Base-by-base conservation (phyloP, 2,113 vertebrate genomes). In the Alces alces region DNA sequence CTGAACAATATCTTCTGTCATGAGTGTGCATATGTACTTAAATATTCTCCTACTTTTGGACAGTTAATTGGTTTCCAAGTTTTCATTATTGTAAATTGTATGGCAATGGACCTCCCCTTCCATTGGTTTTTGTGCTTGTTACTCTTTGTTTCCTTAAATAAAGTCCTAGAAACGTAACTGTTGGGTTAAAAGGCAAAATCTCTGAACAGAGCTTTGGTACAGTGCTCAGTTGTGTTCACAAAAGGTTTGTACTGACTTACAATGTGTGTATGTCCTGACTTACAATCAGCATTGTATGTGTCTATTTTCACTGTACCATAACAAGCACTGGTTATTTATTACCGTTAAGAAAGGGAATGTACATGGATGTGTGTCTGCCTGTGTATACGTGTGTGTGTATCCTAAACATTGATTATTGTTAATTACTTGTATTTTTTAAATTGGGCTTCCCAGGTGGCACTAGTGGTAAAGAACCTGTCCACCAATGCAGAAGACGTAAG, bases 131-230 rank as follows among this genome's bases (percentile, higher is more conserved):
- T 61, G 21, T 39, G 19, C 23, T 82, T 66, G 83, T 88, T 86
- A 70, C 39, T 86, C 66, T 95, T 50, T 70, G 50, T 45, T 95
- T 70, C 64, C 76, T 97, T 96, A 58, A 55, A 73, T 86, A 92
- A 82, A 79, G 57, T n/a, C 70, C 79, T 95, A 64, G 43, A 90
- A 93, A 83, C 87, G 8, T 80, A 92, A 95, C 93, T 96, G 16
- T 36, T 36, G 36, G 57, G 73, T 52, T 82, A 80, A 96, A 92
- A 58, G 6, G 25, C 93, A 93, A 92, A 87, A 90, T 10, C 45
- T n/a, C 52, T 47, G 15, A 55, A 52, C 89, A 96, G 87, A 82
- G 82, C 54, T 93, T 76, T 58, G 79, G 57, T 73, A 86, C 30
- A 80, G 12, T 66, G 36, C 87, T 39, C 45, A 7, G 0, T 1